Conservation (phyloP, 2,888 invertebrate species). For the Protodeltote pygarga region DNA sequence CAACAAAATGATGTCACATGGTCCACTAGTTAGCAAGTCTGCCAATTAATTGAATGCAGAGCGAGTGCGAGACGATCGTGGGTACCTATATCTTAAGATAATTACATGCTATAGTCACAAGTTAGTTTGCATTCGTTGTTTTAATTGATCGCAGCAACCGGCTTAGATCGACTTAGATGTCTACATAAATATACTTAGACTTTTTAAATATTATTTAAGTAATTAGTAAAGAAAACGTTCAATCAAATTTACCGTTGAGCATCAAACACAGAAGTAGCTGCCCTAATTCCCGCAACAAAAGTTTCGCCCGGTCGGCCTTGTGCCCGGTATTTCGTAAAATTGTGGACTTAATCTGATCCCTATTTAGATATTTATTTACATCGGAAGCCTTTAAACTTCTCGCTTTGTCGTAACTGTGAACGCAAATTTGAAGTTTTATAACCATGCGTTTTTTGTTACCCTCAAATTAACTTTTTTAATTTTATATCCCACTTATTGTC, state of each 20-base stretch:
- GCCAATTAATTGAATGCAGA: conserved; percentile 39
- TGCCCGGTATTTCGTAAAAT: conserved; percentile 48
- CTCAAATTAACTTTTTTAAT: conserved; percentile 8
- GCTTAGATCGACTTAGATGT: no score
- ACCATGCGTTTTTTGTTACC: conserved; percentile 4
- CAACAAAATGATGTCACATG: conserved; percentile 50
- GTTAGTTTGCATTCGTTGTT: conserved; percentile 17
- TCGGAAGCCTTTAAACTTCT: conserved; percentile 43
- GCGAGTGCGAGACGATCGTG: conserved; percentile 10
- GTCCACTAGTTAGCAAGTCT: conserved; percentile 37
- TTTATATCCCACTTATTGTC: conserved; percentile 4
- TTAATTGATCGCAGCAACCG: conserved; percentile 16
- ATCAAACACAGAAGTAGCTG: conserved; percentile 50
- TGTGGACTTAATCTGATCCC: conserved; percentile 48
- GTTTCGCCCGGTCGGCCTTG: conserved; percentile 43
- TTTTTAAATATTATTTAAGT: conserved; percentile 10
- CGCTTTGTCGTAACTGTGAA: conserved; percentile 35
- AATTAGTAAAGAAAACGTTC: conserved; percentile 47
- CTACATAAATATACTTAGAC: conserved; percentile 4
- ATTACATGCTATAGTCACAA: conserved; percentile 35
- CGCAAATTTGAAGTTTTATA: conserved; percentile 21
- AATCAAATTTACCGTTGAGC: conserved; percentile 48
- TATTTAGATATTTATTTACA: conserved; percentile 54
- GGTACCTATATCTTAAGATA: conserved; percentile 43
- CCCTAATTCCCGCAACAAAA: conserved; percentile 53